Conservation (phyloP, 2,113 vertebrate species). For the Hassar affinis region DNA sequence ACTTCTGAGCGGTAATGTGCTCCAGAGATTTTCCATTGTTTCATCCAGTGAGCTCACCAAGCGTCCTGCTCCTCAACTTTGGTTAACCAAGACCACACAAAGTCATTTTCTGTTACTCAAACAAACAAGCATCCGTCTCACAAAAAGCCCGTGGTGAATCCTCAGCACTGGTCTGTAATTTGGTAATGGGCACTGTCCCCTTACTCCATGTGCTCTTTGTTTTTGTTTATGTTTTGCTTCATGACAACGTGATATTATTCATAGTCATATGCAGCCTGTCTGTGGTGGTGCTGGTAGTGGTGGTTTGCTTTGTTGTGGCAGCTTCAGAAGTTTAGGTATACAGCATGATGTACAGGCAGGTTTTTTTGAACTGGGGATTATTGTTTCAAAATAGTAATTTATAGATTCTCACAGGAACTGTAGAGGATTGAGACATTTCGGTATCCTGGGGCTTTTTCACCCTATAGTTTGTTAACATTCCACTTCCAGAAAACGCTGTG, state of each 20-base stretch:
- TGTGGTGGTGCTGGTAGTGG: conserved; percentile 21
- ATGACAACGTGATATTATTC: conserved; percentile 45
- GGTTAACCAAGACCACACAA: conserved; percentile 35
- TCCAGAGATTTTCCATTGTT: conserved; percentile 31
- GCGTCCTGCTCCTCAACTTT: conserved; percentile 6
- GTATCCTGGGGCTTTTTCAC: neutral
- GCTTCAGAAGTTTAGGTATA: conserved; percentile 46
- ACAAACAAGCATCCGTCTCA: conserved; percentile 29
- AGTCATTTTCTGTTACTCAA: conserved; percentile 31
- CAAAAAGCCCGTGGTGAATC: conserved; percentile 31
- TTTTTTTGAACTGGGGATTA: conserved; percentile 6
- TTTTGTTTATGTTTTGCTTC: conserved; percentile 43
- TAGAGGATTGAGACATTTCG: neutral
- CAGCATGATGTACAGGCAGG: neutral
- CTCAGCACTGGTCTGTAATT: conserved; percentile 45
- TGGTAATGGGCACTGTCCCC: conserved; percentile 12
- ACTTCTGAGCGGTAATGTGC: neutral
- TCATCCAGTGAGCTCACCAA: conserved; percentile 20
- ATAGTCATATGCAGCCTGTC: conserved; percentile 24
- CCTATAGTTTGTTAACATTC: conserved; percentile 36
- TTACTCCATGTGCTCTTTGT: conserved; percentile 29
- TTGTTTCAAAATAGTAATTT: neutral
- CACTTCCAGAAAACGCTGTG: conserved; percentile 55
- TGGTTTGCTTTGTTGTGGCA: conserved; percentile 52
- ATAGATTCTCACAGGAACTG: neutral